Conservation (phyloP, 2,113 vertebrate genomes). For the Cygnus buccinator region DNA sequence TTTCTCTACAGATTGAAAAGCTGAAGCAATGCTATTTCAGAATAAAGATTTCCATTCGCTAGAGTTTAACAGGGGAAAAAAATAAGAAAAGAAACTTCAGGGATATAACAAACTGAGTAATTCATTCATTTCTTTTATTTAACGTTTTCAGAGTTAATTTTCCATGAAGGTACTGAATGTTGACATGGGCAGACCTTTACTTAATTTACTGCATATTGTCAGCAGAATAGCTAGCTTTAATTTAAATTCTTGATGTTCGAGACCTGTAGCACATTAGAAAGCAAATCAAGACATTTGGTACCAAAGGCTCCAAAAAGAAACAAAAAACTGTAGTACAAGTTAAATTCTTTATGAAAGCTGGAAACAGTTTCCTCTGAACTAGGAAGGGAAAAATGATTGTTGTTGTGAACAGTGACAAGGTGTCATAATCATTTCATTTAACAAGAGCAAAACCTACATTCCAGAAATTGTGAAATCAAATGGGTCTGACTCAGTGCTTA, state of each 20-base stretch:
- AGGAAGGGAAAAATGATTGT: neutral
- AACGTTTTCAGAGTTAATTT: neutral
- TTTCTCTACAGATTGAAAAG: conserved; percentile 10
- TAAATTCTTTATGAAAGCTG: neutral
- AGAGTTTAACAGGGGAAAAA: neutral
- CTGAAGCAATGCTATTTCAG: neutral
- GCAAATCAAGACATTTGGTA: neutral
- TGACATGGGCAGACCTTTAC: neutral
- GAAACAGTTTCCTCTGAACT: neutral
- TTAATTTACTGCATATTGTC: neutral
- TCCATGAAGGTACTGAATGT: neutral
- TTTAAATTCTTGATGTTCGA: neutral
- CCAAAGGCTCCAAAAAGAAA: neutral
- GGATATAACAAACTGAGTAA: neutral
- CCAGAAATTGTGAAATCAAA: neutral
- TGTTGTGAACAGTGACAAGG: neutral
- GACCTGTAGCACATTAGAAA: neutral
- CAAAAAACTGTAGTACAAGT: neutral
- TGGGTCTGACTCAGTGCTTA: neutral
- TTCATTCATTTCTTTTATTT: neutral
- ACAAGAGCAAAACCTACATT: neutral
- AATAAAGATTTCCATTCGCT: neutral
- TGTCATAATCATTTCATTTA: neutral
- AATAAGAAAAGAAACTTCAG: neutral
- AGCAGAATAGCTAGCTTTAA: neutral